These are phyloP conservation scores for Aeoliscus strigatus DNA, from an alignment of 2,797 vertebrate species.

Conservation along the genomic window DNA sequence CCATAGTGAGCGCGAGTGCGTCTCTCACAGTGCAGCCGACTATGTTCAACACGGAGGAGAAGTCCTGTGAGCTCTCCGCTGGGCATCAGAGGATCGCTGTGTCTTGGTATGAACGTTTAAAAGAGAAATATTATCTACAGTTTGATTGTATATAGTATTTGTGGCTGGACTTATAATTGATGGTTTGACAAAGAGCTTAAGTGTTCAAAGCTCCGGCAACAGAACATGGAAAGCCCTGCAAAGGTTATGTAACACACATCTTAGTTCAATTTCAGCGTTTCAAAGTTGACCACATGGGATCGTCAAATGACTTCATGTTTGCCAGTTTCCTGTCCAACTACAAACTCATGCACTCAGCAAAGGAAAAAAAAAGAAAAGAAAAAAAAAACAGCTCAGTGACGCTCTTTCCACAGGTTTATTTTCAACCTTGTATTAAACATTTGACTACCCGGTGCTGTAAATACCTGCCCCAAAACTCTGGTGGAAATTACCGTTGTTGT, in stretches of 20 bases:
- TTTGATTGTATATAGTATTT: neutral
- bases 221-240: conserved; percentile 44
- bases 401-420: conserved; percentile 30
- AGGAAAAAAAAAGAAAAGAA: conserved; percentile 34
- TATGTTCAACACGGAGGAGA: conserved; percentile 91
- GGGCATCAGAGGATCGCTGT: conserved; percentile 68
- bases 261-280: conserved; percentile 30
- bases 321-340: conserved; percentile 40
- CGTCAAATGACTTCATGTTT: conserved; percentile 51
- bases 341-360: conserved; percentile 18
- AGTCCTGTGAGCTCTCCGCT: conserved; percentile 71
- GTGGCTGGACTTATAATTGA: conserved; percentile 5
- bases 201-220: conserved; percentile 4
- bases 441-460: conserved; percentile 21
- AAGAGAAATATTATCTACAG: neutral
- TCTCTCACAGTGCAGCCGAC: conserved; percentile 80
- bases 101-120: conserved; percentile 76
- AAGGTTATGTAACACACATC: conserved; percentile 36
- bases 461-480: conserved; percentile 10
- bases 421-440: conserved; percentile 15
- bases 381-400: conserved; percentile 3
- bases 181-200: neutral
- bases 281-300: conserved; percentile 40
- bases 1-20: conserved; percentile 82
- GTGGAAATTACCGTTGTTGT: conserved; percentile 36